Percentiles rank a stretch among this genome's conserved stretches.
Evolutionary conservation across 2,797 vertebrate genomes (phyloP).

Genomic region (Champsocephalus esox): DNA sequence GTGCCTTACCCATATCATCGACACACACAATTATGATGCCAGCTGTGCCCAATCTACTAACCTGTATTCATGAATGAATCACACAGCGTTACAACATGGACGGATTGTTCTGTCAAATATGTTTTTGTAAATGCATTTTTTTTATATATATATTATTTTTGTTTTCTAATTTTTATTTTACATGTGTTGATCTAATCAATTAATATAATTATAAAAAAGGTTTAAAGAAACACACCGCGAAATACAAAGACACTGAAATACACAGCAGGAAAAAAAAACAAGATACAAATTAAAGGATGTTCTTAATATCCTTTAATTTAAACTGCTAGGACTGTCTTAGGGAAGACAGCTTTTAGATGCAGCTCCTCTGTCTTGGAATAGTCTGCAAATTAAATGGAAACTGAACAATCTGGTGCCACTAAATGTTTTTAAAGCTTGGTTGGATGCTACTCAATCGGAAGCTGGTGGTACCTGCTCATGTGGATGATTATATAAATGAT

Average conservation of each 20-base stretch:
- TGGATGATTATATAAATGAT: too few species aligned
- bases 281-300: too few species aligned
- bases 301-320: too few species aligned
- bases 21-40: constrained; percentile 80
- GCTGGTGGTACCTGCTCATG: too few species aligned
- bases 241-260: background rate
- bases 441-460: too few species aligned
- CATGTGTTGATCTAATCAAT: background rate
- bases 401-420: too few species aligned
- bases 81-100: background rate
- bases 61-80: constrained; percentile 46
- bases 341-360: too few species aligned
- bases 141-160: background rate
- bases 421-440: too few species aligned
- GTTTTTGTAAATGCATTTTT: background rate
- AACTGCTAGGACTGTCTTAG: too few species aligned
- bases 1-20: constrained; percentile 79
- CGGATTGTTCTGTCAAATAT: too few species aligned
- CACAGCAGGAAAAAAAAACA: background rate
- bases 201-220: background rate
- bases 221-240: background rate
- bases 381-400: too few species aligned
- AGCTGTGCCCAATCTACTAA: constrained; percentile 51
- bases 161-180: background rate
- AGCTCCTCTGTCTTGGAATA: too few species aligned